Evolutionary conservation across 2,888 invertebrate species (phyloP).

Genomic region (Callyntrura guangdongensis): DNA sequence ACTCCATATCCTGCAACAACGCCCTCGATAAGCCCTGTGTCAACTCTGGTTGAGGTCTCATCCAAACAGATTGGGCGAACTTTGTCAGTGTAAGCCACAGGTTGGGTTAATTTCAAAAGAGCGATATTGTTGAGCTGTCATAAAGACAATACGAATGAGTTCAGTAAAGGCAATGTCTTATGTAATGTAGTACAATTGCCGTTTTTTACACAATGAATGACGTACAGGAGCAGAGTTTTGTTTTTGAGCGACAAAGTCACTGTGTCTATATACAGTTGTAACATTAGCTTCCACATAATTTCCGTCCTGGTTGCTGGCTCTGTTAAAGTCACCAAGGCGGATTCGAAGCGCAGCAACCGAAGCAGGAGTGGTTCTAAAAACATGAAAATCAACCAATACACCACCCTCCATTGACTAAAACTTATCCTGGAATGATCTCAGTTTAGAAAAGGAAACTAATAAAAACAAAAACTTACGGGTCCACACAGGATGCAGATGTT

Average conservation of each 20-base stretch:
- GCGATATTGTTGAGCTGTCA: slow-evolving; percentile 78
- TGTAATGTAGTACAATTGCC: background rate
- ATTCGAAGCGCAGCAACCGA: slow-evolving; percentile 92
- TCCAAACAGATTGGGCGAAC: slow-evolving; percentile 94
- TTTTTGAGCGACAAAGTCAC: slow-evolving; percentile 93
- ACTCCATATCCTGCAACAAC: slow-evolving; percentile 81
- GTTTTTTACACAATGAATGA: background rate
- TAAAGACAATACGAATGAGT: no score
- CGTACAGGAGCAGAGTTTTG: slow-evolving; percentile 86
- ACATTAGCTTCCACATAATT: slow-evolving; percentile 92
- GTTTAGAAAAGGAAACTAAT: no score
- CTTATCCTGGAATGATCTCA: no score
- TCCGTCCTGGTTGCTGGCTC: slow-evolving; percentile 91
- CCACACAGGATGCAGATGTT: slow-evolving; percentile 95
- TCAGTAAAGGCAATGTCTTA: no score
- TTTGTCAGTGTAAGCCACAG: slow-evolving; percentile 90
- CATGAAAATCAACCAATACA: no score
- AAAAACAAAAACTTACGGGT: slow-evolving; percentile 92
- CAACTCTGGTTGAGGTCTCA: slow-evolving; percentile 83
- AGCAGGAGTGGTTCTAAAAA: slow-evolving; percentile 72
- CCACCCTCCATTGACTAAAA: no score
- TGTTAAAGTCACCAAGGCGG: slow-evolving; percentile 93
- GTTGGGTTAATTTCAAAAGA: slow-evolving; percentile 85
- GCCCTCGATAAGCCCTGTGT: slow-evolving; percentile 78
- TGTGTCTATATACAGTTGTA: slow-evolving; percentile 93